Evolutionary conservation across 2,797 vertebrate genomes (phyloP), one percentile per base, ranked within the genome.

Genomic region (Rhabdophis nuchalis): DNA sequence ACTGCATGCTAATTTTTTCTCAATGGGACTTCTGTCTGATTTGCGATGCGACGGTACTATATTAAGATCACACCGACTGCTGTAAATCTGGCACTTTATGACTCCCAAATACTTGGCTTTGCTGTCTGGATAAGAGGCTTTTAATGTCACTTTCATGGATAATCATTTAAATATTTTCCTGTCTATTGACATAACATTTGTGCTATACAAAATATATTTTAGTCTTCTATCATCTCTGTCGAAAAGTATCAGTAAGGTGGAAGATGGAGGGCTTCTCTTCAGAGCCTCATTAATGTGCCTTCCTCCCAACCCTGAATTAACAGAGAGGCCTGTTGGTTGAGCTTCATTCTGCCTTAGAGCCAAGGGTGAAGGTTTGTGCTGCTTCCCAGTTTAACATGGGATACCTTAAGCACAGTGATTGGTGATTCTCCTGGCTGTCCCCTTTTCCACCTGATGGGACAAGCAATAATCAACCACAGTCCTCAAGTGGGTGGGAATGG

Each of bases 81-180:
- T 90, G 89, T 92, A 90, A 72, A 87, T 92, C 61, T 90, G 85
- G 36, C 92, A 72, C 86, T 72, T 92, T 50, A 32, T 87, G 89
- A 77, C 56, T 64, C 46, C 50, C 50, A 52, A 89, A 77, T 82
- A 85, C 87, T 85, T 85, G 88, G 18, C 86, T 82, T 82, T 61
- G 72, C 68, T 60, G n/a, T 52, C 87, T 92, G 85, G 60, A 72
- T 90, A 90, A 90, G 60, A 90, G 61, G 29, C 41, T 90, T 85
- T 90, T 92, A 92, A 90, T 72, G 20, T 72, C 41, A n/a, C 86
- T 90, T 90, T 68, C 85, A 87, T 87, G 68, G 77, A 86, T 50
- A 86, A 86, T 86, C 64, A 86, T 72, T 85, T 90, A 61, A 72
- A 64, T 92, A 92, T 60, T 85, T 87, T 36, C 53, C 13, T 50